A percentile compares a stretch with the other conserved stretches of the same genome.
Evolutionary conservation across 2,888 invertebrate species (phyloP).

Genomic region (Drosophila algonquin): DNA sequence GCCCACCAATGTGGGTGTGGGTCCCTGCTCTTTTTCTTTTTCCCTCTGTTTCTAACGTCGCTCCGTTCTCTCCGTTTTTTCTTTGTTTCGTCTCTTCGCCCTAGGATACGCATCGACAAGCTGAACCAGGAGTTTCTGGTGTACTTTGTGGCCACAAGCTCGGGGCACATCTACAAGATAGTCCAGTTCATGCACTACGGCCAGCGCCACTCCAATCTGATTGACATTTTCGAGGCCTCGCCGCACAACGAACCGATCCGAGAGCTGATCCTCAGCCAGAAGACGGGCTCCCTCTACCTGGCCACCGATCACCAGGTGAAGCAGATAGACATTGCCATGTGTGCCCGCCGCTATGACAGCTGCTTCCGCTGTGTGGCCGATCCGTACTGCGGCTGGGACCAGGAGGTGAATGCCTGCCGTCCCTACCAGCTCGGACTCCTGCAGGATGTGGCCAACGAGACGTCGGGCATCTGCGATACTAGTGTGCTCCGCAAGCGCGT

Average conservation of each 20-base stretch:
- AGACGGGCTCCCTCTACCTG: slow-evolving; percentile 94
- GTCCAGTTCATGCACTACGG: slow-evolving; percentile 94
- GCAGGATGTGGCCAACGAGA: slow-evolving; percentile 96
- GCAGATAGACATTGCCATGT: slow-evolving; percentile 95
- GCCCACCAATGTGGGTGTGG: slow-evolving; percentile 45
- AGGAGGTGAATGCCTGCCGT: slow-evolving; percentile 93
- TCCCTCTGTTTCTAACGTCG: background rate
- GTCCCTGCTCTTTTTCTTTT: background rate
- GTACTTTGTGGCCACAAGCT: slow-evolving; percentile 94
- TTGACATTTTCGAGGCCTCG: slow-evolving; percentile 96
- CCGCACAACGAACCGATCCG: slow-evolving; percentile 92
- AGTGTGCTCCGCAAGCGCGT: slow-evolving; percentile 94
- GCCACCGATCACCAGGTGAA: slow-evolving; percentile 94
- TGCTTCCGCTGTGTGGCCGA: slow-evolving; percentile 96
- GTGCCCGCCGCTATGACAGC: slow-evolving; percentile 94
- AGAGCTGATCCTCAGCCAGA: slow-evolving; percentile 93
- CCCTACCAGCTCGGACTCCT: slow-evolving; percentile 92
- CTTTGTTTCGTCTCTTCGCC: background rate
- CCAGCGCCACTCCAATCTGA: slow-evolving; percentile 92
- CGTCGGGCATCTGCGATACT: slow-evolving; percentile 94
- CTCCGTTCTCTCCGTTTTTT: slow-evolving; percentile 1
- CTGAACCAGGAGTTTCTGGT: slow-evolving; percentile 91
- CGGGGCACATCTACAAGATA: slow-evolving; percentile 96
- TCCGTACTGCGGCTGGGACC: slow-evolving; percentile 98
- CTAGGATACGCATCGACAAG: slow-evolving; percentile 84